phyloP scores from a whole-genome alignment of 2,888 invertebrate species.

The Ametastegia equiseti region DNA sequence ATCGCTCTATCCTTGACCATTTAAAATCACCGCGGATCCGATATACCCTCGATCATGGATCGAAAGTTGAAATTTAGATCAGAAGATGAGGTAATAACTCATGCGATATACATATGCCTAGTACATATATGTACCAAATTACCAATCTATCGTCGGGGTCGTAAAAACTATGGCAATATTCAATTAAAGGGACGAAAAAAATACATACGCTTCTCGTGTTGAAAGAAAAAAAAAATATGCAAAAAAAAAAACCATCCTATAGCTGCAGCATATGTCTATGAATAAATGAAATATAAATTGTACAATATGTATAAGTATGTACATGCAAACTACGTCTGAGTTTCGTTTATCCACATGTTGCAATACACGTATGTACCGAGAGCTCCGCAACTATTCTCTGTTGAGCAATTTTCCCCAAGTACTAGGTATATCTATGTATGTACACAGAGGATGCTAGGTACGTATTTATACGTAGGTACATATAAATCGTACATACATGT shows the following conservation, averaged over 20 bases:
- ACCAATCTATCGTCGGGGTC: no score
- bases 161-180: no score
- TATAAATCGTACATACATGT: background rate
- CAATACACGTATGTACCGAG: background rate
- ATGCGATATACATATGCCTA: no score
- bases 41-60: no score
- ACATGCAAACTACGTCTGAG: background rate
- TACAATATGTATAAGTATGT: background rate
- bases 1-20: conserved; percentile 23
- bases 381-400: background rate
- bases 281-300: background rate
- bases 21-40: conserved; percentile 21
- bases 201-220: no score
- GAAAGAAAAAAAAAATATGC: background rate
- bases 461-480: background rate
- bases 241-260: background rate
- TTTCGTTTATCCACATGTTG: conserved; percentile 18
- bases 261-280: background rate
- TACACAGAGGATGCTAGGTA: background rate
- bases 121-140: no score
- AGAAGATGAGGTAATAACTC: conserved; percentile 13
- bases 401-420: conserved; percentile 9
- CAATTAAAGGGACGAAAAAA: no score
- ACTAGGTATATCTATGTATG: background rate
- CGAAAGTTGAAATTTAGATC: conserved; percentile 34